These are phyloP conservation scores for Morpho achilles DNA, from an alignment of 2,888 invertebrate genomes.

Conservation along the genomic window DNA sequence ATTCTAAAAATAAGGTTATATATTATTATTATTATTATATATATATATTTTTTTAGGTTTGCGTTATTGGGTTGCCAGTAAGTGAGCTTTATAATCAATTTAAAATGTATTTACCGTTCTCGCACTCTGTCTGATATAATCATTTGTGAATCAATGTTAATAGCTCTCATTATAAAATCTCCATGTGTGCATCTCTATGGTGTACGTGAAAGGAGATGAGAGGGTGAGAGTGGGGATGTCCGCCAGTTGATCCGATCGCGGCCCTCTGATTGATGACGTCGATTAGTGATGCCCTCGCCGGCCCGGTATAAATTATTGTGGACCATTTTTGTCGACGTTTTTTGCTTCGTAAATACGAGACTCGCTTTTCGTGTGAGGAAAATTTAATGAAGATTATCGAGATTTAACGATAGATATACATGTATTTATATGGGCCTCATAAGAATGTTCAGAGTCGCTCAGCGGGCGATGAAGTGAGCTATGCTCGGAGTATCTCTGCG, in stretches of 20 bases:
- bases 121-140: too few species aligned
- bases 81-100: too few species aligned
- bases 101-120: too few species aligned
- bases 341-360: slow-evolving; percentile 62
- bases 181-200: slow-evolving; percentile 25
- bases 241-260: slow-evolving; percentile 72
- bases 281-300: slow-evolving; percentile 76
- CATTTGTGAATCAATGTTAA: background rate
- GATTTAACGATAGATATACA: slow-evolving; percentile 8
- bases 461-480: too few species aligned
- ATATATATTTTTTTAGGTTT: too few species aligned
- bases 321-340: slow-evolving; percentile 46
- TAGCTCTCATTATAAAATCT: slow-evolving; percentile 31
- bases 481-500: too few species aligned
- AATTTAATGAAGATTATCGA: slow-evolving; percentile 32
- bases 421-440: too few species aligned
- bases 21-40: too few species aligned
- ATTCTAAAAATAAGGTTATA: too few species aligned
- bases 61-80: too few species aligned
- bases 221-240: slow-evolving; percentile 40
- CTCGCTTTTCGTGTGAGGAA: slow-evolving; percentile 46
- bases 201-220: slow-evolving; percentile 26
- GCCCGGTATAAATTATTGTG: slow-evolving; percentile 69
- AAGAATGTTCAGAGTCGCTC: too few species aligned
- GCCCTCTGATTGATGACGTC: slow-evolving; percentile 74